These are phyloP conservation scores for Delichon dasypus DNA, from an alignment of 2,797 vertebrate species.

Conservation along the genomic window DNA sequence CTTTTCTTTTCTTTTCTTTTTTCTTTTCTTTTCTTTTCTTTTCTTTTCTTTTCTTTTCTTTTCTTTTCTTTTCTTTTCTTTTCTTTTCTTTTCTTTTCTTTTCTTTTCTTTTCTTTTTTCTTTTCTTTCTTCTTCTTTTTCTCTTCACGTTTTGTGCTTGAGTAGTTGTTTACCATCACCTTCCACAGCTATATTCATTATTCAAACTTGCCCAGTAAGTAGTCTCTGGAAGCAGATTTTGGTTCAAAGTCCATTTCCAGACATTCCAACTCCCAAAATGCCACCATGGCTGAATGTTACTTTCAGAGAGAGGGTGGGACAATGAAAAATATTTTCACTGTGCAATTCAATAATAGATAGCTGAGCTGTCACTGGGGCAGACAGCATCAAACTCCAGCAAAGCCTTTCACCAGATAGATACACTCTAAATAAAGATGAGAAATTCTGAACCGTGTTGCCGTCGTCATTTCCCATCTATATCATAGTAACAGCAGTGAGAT, in stretches of 20 bases:
- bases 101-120: too few relatives aligned
- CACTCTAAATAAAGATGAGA: background rate
- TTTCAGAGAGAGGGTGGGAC: background rate
- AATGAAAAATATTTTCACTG: background rate
- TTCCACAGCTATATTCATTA: background rate
- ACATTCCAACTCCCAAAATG: background rate
- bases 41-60: too few relatives aligned
- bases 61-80: too few relatives aligned
- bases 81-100: too few relatives aligned
- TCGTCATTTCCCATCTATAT: background rate
- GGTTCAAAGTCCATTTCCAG: background rate
- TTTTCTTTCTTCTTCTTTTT: too few relatives aligned
- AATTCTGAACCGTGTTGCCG: background rate
- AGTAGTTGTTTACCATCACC: background rate
- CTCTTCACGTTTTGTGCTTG: background rate
- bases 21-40: too few relatives aligned
- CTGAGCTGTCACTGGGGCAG: background rate
- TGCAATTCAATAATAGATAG: background rate
- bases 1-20: too few relatives aligned
- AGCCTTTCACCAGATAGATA: background rate
- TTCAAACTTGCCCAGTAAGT: background rate
- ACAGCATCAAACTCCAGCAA: background rate
- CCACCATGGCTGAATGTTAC: background rate
- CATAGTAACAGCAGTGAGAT: background rate
- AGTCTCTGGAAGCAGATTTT: background rate